Percentiles rank a stretch among this genome's conserved stretches.
Conservation (phyloP, 2,113 vertebrate species). For the Podilymbus podiceps region DNA sequence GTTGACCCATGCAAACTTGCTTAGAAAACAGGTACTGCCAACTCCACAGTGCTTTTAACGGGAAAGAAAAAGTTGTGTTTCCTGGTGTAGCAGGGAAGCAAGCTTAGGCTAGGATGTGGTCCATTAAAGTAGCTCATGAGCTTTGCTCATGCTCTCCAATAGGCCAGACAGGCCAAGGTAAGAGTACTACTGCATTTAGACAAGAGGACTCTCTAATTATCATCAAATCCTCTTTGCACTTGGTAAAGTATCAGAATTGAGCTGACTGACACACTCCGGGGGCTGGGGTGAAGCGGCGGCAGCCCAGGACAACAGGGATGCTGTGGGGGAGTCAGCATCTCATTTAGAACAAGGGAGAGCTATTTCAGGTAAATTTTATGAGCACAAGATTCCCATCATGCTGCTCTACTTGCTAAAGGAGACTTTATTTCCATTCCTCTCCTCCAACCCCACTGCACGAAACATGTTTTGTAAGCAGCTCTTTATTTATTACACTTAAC, state of each 20-base stretch:
- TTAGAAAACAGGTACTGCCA: background rate
- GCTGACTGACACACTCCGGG: background rate
- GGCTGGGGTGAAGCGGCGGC: too few relatives aligned
- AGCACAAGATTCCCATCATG: background rate
- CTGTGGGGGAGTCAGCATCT: background rate
- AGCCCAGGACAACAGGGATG: too few relatives aligned
- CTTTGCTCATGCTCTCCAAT: background rate
- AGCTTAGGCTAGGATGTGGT: background rate
- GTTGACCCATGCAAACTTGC: background rate
- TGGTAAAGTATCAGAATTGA: background rate
- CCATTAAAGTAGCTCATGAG: background rate
- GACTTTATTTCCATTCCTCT: background rate
- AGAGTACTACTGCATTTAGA: background rate
- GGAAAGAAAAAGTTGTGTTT: background rate
- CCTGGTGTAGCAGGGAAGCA: background rate
- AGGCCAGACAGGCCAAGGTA: background rate
- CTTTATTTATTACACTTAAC: slow-evolving; percentile 46
- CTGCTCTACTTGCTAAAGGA: slow-evolving; percentile 12
- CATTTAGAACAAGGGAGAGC: background rate
- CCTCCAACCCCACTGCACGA: background rate
- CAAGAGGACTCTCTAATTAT: background rate
- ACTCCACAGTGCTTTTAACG: background rate
- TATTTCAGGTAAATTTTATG: slow-evolving; percentile 2
- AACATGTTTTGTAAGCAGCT: slow-evolving; percentile 23
- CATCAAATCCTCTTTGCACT: background rate